Evolutionary conservation across 1,140 invertebrate species (phyloP).

Genomic region (Heliconius hewitsoni): DNA sequence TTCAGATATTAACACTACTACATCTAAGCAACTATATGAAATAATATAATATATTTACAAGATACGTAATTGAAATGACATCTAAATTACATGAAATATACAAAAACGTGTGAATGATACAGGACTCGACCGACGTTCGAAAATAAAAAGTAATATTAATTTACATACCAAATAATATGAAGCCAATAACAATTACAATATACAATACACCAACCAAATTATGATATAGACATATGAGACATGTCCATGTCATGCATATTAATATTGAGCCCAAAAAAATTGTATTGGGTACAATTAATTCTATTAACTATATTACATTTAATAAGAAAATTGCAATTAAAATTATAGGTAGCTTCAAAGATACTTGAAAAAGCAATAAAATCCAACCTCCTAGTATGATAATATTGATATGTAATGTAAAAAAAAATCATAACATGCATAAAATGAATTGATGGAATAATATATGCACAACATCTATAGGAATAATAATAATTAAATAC

Average conservation of each 20-base stretch:
- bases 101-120: slow-evolving; percentile 9
- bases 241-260: too few species aligned
- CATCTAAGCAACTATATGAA: slow-evolving; percentile 11
- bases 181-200: neutral
- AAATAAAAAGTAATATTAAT: neutral
- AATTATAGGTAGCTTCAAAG: neutral
- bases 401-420: neutral
- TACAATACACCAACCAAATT: neutral
- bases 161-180: neutral
- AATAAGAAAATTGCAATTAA: neutral
- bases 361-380: neutral
- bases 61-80: slow-evolving; percentile 1
- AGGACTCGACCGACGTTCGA: neutral
- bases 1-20: slow-evolving; percentile 19
- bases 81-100: slow-evolving; percentile 25
- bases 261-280: neutral
- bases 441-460: neutral
- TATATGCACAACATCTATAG: neutral
- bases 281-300: neutral
- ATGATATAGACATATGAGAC: too few species aligned
- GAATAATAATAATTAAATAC: neutral
- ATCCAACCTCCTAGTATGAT: neutral
- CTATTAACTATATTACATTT: neutral
- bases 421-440: neutral
- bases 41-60: slow-evolving; percentile 25